Evolutionary conservation across 2,113 vertebrate genomes (phyloP), one percentile per base, ranked within the genome.

Genomic region (Ictidomys tridecemlineatus): DNA sequence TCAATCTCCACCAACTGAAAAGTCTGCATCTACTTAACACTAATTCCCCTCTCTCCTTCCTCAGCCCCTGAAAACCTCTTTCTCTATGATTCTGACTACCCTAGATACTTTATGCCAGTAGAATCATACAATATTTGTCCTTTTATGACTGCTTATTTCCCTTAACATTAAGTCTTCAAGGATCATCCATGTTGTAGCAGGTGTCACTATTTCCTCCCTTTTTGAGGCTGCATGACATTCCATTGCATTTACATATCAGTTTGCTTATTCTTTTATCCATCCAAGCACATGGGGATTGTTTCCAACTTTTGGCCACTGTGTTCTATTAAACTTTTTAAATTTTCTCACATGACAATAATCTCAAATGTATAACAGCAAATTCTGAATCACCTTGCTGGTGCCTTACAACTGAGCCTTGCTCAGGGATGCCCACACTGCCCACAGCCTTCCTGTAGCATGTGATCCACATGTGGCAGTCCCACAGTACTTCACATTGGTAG

Each of bases 401-500:
- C 18, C 45, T 85, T 61, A 61, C 13, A 88, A n/a, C 4, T 51
- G 82, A 78, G 34, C 8, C 28, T 74, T 26, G 22, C 83, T 74
- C 70, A 20, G n/a, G 39, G 39, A 30, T 34, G 37, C 30, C 24
- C 2, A 13, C 4, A 7, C 86, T 86, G 42, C 73, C n/a, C n/a
- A 65, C 69, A 83, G 78, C 67, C 72, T 39, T 65, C 73, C 51
- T 18, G 34, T 2, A 4, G 28, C 39, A 26, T 5, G 6, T 16
- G 37, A 32, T 11, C 34, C 22, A 53, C 39, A 3, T 4, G n/a
- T 8, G 14, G 39, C 10, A 4, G 3, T 12, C 24, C 56, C 20
- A 0, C 0, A 2, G 22, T 34, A 34, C 51, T 37, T 84, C 32
- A 32, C n/a, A 5, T 37, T 1, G 4, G 42, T 72, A n/a, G 37